A percentile compares a stretch with the other conserved stretches of the same genome.
phyloP scores from a whole-genome alignment of 2,113 vertebrate genomes.

The Etia nguti region DNA sequence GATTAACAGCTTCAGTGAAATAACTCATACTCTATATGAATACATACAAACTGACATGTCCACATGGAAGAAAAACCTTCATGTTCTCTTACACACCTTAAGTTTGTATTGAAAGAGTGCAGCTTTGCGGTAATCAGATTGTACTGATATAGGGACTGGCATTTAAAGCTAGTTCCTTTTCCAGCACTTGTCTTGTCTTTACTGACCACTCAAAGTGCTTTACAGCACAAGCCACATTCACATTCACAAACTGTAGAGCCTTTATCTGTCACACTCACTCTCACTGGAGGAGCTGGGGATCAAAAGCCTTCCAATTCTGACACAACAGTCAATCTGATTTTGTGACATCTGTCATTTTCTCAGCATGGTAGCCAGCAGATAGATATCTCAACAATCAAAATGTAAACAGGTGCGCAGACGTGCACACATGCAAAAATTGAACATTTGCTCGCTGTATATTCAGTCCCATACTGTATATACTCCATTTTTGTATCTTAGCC shows the following conservation, averaged over 20 bases:
- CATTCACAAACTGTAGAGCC: neutral
- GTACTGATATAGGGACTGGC: neutral
- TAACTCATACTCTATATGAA: neutral
- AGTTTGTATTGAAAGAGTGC: neutral
- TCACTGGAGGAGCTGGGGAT: neutral
- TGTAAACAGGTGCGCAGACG: neutral
- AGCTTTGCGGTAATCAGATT: neutral
- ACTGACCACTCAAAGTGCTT: neutral
- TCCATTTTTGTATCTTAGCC: neutral
- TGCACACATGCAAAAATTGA: neutral
- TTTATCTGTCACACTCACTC: neutral
- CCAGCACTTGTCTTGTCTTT: neutral
- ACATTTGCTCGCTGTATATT: neutral
- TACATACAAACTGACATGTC: neutral
- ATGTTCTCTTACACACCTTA: neutral
- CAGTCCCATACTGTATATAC: neutral
- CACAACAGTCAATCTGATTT: constrained; percentile 34
- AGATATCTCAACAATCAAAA: neutral
- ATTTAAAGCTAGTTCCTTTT: neutral
- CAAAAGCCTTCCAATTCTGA: neutral
- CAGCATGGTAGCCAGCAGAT: neutral
- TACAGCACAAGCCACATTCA: neutral
- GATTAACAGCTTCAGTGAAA: neutral
- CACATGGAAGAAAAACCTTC: neutral
- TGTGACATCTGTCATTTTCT: constrained; percentile 1